phyloP scores from a whole-genome alignment of 1,140 invertebrate species.

The Delia radicum region DNA sequence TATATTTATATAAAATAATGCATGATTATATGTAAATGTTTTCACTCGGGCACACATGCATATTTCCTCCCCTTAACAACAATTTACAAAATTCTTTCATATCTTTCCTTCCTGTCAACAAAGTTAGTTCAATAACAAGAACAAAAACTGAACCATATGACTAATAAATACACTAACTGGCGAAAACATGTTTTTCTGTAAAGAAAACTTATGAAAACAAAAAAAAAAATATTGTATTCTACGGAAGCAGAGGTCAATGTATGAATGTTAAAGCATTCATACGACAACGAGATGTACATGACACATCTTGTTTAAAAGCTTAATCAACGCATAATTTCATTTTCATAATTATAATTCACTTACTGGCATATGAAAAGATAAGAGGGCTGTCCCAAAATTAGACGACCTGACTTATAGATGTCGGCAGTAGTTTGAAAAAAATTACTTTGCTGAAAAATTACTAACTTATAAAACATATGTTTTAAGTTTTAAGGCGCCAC shows the following conservation, averaged over 20 bases:
- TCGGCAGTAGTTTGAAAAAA: too few relatives aligned
- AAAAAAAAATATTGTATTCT: background rate
- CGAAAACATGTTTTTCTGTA: background rate
- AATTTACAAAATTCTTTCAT: background rate
- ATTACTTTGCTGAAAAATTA: too few relatives aligned
- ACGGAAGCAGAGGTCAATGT: slow-evolving; percentile 16
- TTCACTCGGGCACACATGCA: too few relatives aligned
- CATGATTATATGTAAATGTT: too few relatives aligned
- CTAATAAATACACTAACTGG: background rate
- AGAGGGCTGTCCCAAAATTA: too few relatives aligned
- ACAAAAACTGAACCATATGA: background rate
- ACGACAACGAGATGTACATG: background rate
- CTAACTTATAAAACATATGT: too few relatives aligned
- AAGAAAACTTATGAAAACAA: background rate
- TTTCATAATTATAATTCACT: background rate
- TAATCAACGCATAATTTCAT: background rate
- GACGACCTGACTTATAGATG: too few relatives aligned
- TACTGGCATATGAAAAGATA: too few relatives aligned
- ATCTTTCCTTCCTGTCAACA: background rate
- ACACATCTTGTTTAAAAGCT: background rate
- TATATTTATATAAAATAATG: too few relatives aligned
- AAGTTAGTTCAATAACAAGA: background rate
- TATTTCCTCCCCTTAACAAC: background rate
- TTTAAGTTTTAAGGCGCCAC: too few relatives aligned
- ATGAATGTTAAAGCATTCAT: background rate